phyloP scores from a whole-genome alignment of 2,888 invertebrate genomes.

The Drosophila cognata region DNA sequence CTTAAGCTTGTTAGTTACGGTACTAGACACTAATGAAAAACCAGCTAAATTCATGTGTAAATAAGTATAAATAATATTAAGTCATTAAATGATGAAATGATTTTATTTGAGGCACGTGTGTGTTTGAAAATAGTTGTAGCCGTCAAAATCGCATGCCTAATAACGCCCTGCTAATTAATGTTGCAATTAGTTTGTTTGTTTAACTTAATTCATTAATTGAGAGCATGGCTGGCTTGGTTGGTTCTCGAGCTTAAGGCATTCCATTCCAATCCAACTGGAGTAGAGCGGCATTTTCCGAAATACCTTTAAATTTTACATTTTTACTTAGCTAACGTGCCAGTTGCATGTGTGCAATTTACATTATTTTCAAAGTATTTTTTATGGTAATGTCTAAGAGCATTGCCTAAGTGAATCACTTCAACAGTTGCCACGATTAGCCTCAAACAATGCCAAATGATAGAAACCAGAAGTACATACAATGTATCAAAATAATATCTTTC shows the following conservation, averaged over 20 bases:
- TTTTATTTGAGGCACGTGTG: background rate
- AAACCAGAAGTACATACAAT: slow-evolving; percentile 24
- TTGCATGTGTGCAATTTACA: slow-evolving; percentile 5
- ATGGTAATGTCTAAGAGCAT: background rate
- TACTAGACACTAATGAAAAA: background rate
- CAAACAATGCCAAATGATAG: slow-evolving; percentile 21
- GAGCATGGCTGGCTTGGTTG: slow-evolving; percentile 41
- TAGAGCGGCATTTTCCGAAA: slow-evolving; percentile 46
- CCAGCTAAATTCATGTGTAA: background rate
- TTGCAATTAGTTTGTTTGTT: slow-evolving; percentile 60
- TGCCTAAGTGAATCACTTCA: slow-evolving; percentile 10
- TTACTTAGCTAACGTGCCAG: slow-evolving; percentile 38
- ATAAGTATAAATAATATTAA: background rate
- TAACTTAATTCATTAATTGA: slow-evolving; percentile 61
- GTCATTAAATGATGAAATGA: background rate
- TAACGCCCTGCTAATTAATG: slow-evolving; percentile 56
- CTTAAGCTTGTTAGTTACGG: background rate
- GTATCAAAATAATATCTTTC: slow-evolving; percentile 24
- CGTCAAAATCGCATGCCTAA: slow-evolving; percentile 57
- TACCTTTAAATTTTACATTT: slow-evolving; percentile 25
- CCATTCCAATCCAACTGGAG: background rate
- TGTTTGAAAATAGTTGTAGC: slow-evolving; percentile 40
- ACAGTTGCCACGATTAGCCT: slow-evolving; percentile 17
- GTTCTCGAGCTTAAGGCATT: slow-evolving; percentile 51
- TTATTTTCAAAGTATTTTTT: slow-evolving; percentile 6